Evolutionary conservation across 1,140 invertebrate species (phyloP), one percentile per base, ranked within the genome.

Genomic region (Macrobrachium nipponense): DNA sequence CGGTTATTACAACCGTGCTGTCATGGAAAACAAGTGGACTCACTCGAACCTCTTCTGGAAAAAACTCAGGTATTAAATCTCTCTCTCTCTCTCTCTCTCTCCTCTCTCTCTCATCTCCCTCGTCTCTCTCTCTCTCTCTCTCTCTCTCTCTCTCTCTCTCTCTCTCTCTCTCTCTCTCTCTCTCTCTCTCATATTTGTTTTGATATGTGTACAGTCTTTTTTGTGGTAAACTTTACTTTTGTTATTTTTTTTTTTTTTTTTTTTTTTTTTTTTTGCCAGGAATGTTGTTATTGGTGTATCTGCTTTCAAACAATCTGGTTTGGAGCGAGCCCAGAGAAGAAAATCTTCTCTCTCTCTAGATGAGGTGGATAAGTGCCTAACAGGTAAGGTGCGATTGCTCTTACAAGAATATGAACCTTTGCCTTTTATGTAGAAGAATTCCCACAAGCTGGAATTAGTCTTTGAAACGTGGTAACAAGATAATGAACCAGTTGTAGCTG

Each of bases 21-120:
- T 99, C 18, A 92, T 99, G 27, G 98, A 99, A 92, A 97, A 97
- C 43, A 95, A 96, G 86, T 99, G 98, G 98, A 97, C 97, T 5
- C 95, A 96, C 17, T 95, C 96, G 89, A 95, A 97, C 90, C 90
- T 98, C 12, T 93, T 97, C 89, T 99, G 98, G 98, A 97, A 96
- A 90, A 98, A 98, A 91, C 92, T 99, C 23, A 94, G 92, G 92
- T 92, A 89, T 82, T 20, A 51, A 15, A 7, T 36, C 27, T 36
- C 4, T 70, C 66, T 43, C 44, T 18, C 36, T 76, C 43, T 43
- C 18, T 18, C 36, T 76, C 18, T 76, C 18, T 36, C 27, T 36
- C n/a, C 27, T 36, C 27, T 36, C 27, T 36, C 4, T 70, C 66
- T 43, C 44, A n/a, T n/a, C n/a, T n/a, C n/a, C n/a, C n/a, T n/a